Evolutionary conservation across 2,113 vertebrate species (phyloP).

Genomic region (Cariama cristata): DNA sequence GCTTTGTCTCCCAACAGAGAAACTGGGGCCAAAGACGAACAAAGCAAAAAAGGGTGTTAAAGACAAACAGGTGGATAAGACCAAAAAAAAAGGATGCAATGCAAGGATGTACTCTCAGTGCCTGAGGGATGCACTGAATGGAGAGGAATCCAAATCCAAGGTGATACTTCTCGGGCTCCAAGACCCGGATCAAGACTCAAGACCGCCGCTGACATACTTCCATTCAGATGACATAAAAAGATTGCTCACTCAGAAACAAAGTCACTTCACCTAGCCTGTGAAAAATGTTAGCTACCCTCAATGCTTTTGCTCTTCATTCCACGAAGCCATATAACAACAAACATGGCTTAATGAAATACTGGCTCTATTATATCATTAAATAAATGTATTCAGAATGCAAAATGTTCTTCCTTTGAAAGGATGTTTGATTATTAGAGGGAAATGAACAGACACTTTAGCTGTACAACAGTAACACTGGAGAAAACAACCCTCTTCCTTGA

Average conservation of each 20-base stretch:
- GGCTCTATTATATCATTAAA: background rate
- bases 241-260: background rate
- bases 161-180: background rate
- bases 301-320: background rate
- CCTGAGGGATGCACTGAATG: background rate
- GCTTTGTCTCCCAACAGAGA: background rate
- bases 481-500: background rate
- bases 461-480: background rate
- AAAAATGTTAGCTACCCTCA: background rate
- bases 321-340: background rate
- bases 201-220: background rate
- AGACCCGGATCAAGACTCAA: background rate
- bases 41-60: background rate
- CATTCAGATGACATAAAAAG: background rate
- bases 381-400: background rate
- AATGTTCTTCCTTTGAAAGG: background rate
- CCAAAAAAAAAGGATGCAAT: background rate
- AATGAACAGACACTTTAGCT: background rate
- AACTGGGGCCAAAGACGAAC: background rate
- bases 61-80: slow-evolving; percentile 24
- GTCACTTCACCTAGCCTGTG: background rate
- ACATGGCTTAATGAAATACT: background rate
- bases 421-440: background rate
- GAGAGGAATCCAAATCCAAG: background rate
- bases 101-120: background rate